These are phyloP conservation scores for Enchytraeus crypticus DNA, from an alignment of 2,888 invertebrate genomes.

Conservation along the genomic window DNA sequence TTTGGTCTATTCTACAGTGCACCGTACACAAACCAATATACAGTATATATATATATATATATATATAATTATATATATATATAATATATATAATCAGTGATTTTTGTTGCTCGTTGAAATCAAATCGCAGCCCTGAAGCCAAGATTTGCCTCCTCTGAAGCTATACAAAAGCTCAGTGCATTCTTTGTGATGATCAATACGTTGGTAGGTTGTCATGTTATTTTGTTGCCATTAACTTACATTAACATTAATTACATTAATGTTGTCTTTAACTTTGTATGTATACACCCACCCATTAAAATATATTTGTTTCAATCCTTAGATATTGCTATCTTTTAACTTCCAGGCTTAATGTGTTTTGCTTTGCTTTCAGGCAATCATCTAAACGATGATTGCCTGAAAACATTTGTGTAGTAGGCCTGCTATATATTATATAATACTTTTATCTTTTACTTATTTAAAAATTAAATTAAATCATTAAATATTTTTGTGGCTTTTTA, in stretches of 20 bases:
- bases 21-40: too few species aligned
- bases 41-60: too few species aligned
- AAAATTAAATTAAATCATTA: not conserved
- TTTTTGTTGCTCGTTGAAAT: not conserved
- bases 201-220: conserved; percentile 36
- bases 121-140: conserved; percentile 54
- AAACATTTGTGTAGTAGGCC: not conserved
- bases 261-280: not conserved
- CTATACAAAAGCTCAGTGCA: conserved; percentile 56
- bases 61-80: not conserved
- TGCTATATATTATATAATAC: not conserved
- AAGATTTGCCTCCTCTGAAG: conserved; percentile 56
- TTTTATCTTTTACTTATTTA: not conserved
- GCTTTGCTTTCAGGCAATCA: not conserved
- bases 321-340: too few species aligned
- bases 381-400: not conserved
- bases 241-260: not conserved
- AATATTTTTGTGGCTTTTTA: not conserved
- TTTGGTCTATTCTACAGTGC: too few species aligned
- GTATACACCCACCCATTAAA: not conserved
- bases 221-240: not conserved
- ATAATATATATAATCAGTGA: not conserved
- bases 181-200: conserved; percentile 63
- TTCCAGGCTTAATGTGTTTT: too few species aligned
- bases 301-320: too few species aligned